Evolutionary conservation across 1,140 invertebrate species (phyloP).

Genomic region (Atta colombica): DNA sequence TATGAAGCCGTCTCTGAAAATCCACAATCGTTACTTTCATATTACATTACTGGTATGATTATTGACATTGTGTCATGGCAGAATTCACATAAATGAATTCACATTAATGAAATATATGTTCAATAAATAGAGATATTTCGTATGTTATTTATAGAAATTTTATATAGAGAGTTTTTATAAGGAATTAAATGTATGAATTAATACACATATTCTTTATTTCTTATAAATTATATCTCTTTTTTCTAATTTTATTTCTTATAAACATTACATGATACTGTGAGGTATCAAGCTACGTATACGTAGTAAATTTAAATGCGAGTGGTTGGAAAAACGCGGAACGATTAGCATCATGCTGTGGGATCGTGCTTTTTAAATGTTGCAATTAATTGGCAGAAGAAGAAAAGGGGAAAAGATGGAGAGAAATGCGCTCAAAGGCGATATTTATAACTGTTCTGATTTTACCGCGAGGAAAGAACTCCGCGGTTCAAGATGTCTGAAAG

Average conservation of each 20-base stretch:
- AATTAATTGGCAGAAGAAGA: conserved; percentile 48
- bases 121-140: neutral
- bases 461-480: conserved; percentile 42
- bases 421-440: conserved; percentile 58
- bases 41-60: conserved; percentile 2
- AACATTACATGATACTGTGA: neutral
- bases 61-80: neutral
- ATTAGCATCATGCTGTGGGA: conserved; percentile 38
- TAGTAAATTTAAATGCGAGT: conserved; percentile 31
- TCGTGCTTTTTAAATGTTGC: conserved; percentile 48
- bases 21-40: conserved; percentile 17
- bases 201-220: neutral
- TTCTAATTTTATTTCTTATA: too few species aligned
- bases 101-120: neutral
- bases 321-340: conserved; percentile 1
- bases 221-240: neutral
- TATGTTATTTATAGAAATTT: neutral
- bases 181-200: neutral
- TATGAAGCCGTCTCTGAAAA: conserved; percentile 30
- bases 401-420: neutral
- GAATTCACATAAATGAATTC: neutral
- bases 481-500: conserved; percentile 47
- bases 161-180: neutral
- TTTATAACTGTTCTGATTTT: conserved; percentile 65
- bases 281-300: neutral